Percentiles rank a stretch among this genome's conserved stretches.
phyloP scores from a whole-genome alignment of 2,113 vertebrate genomes.

The Neotoma lepida region DNA sequence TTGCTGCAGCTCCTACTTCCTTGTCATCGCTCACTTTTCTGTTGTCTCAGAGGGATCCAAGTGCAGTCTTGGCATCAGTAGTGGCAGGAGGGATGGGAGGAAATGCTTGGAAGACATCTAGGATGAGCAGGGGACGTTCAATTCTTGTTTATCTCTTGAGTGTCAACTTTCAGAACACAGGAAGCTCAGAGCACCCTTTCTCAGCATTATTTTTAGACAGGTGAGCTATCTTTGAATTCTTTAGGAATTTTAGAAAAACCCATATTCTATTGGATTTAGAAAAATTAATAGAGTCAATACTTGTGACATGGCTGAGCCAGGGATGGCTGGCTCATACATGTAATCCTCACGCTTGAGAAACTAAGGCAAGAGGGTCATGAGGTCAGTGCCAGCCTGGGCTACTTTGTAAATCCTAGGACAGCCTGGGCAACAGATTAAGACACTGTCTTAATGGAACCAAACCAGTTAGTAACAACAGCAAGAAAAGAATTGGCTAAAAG shows the following conservation, averaged over 20 bases:
- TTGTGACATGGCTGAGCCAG: background rate
- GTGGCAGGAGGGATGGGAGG: background rate
- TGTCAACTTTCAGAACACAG: constrained; percentile 38
- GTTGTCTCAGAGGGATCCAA: background rate
- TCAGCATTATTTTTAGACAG: constrained; percentile 2
- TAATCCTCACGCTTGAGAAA: background rate
- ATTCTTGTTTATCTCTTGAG: constrained; percentile 11
- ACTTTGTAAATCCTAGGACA: background rate
- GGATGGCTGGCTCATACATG: background rate
- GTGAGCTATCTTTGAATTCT: background rate
- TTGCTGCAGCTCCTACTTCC: too few relatives aligned
- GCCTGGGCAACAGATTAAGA: background rate
- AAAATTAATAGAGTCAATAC: background rate
- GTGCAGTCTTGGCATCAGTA: constrained; percentile 12
- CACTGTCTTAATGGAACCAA: background rate
- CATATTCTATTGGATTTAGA: background rate
- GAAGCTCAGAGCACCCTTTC: background rate
- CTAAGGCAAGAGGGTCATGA: background rate
- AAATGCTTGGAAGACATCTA: background rate
- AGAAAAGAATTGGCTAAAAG: background rate
- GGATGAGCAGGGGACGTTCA: background rate
- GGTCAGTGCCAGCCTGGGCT: background rate
- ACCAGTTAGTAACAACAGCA: background rate
- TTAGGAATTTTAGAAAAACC: background rate
- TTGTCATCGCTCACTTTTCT: background rate